Evolutionary conservation across 2,797 vertebrate genomes (phyloP), one percentile per base, ranked within the genome.

Genomic region (Rhyacichthys aspro): DNA sequence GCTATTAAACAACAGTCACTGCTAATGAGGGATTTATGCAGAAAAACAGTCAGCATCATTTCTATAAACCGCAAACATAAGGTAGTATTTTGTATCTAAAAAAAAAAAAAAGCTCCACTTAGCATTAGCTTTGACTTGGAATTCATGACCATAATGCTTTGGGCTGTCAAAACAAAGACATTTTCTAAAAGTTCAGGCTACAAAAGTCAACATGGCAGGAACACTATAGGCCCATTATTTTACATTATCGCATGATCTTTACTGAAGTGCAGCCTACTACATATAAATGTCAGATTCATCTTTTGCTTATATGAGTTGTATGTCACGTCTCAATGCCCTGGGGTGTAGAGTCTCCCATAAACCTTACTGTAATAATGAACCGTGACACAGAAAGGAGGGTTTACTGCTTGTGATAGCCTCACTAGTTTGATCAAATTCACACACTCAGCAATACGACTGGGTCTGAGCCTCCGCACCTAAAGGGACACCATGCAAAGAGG

Each of bases 401-500:
- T 55, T 28, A 32, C 47, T 39, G 16, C 32, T 43, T 11, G n/a
- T 19, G 32, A 38, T 44, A 11, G 18, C 33, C 47, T 39, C 8
- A 6, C 43, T 11, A 23, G 38, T 46, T 58, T 34, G 55, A 54
- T 47, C 46, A 36, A 55, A 39, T 46, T 33, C 45, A 57, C 3
- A 11, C 12, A 53, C 56, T 44, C 1, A 0, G 36, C 50, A 67
- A 63, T 43, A 14, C 61, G 19, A 66, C 16, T 45, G 9, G 15
- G n/a, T 72, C 45, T 50, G 9, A 43, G 39, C 18, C 6, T n/a
- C 50, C 36, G 57, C 47, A 57, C 49, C 47, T 28, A 15, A 10
- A 55, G 44, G 47, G 55, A 48, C 5, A 3, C 23, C 10, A 57
- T 28, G 43, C 52, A 15, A 28, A 37, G 15, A 52, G 33, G 34